phyloP scores from a whole-genome alignment of 2,797 vertebrate species.

The Anguilla anguilla region DNA sequence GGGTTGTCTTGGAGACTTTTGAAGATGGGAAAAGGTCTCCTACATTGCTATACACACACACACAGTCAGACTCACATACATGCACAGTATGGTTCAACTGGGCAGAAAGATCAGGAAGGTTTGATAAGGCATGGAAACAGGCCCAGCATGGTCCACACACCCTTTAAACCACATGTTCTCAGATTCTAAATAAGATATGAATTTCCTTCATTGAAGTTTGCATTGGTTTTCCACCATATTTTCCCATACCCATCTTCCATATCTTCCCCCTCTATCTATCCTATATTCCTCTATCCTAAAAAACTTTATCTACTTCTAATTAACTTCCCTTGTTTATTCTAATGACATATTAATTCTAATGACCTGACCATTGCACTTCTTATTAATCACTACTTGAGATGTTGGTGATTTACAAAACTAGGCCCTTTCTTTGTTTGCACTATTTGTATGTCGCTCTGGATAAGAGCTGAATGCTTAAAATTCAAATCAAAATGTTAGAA shows the following conservation, averaged over 20 bases:
- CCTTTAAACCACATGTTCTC: not conserved
- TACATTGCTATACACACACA: not conserved
- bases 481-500: not conserved
- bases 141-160: not conserved
- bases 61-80: not conserved
- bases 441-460: not conserved
- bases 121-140: not conserved
- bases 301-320: not conserved
- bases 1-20: constrained; percentile 12
- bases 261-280: not conserved
- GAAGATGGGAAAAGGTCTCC: constrained; percentile 38
- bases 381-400: not conserved
- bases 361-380: not conserved
- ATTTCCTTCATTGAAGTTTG: not conserved
- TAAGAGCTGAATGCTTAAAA: not conserved
- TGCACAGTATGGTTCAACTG: not conserved
- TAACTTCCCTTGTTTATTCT: not conserved
- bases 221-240: not conserved
- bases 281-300: not conserved
- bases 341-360: not conserved
- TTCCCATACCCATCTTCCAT: not conserved
- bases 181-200: not conserved
- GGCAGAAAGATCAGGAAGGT: not conserved
- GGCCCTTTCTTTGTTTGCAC: not conserved
- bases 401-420: not conserved